A percentile compares a stretch with the other conserved stretches of the same genome.
Conservation (phyloP, 2,797 vertebrate genomes). For the Gouania willdenowi region DNA sequence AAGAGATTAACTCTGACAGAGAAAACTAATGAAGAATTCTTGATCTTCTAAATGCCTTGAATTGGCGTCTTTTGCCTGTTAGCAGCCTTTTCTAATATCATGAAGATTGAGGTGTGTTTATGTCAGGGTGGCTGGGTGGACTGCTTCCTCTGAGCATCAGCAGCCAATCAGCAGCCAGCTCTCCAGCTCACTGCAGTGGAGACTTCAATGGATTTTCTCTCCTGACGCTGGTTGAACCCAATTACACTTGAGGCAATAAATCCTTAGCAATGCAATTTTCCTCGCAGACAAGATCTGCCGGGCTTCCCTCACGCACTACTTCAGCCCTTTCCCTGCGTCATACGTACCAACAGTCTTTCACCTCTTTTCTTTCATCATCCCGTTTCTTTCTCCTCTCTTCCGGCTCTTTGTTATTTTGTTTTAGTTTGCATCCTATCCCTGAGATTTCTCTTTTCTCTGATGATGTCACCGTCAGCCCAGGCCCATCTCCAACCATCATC, state of each 20-base stretch:
- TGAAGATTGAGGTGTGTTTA: conserved; percentile 12
- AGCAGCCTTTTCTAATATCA: not conserved
- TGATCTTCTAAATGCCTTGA: no score
- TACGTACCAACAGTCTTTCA: not conserved
- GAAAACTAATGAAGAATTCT: no score
- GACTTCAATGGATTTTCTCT: conserved; percentile 71
- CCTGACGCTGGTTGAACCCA: conserved; percentile 72
- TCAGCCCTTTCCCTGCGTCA: conserved; percentile 8
- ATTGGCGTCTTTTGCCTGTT: no score
- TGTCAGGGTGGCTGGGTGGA: conserved; percentile 8
- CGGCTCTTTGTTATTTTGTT: conserved; percentile 1
- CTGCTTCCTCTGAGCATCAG: conserved; percentile 8
- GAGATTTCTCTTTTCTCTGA: conserved; percentile 14
- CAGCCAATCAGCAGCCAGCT: conserved; percentile 31
- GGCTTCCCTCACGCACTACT: conserved; percentile 35
- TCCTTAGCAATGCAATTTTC: conserved; percentile 75
- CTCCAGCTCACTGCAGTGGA: conserved; percentile 25
- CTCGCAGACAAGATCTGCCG: conserved; percentile 60
- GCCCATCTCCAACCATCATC: not conserved
- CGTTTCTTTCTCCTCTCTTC: not conserved
- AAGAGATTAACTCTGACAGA: no score
- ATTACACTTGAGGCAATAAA: conserved; percentile 78
- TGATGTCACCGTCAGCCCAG: conserved; percentile 10
- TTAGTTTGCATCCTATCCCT: not conserved
- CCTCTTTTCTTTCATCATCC: conserved; percentile 13